Base-by-base conservation (phyloP, 1,140 invertebrate genomes). In the Hypothenemus hampei region DNA sequence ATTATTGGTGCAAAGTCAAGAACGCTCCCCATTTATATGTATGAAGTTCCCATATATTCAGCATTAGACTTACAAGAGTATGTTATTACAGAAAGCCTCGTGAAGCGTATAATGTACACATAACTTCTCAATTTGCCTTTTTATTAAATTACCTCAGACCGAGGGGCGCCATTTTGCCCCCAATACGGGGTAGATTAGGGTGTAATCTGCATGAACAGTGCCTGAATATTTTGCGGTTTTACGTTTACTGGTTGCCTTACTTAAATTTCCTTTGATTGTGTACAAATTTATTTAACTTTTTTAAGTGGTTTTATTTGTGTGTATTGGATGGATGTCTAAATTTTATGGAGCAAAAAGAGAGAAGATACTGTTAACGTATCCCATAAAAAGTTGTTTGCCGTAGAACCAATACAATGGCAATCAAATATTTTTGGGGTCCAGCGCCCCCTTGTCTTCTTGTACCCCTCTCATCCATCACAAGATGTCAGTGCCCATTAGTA, bases 401-500 rank as follows among this genome's bases (percentile, higher is more conserved):
- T 41, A 51, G 22, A 22, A 31, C 35, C 49, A 41, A 54, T 45
- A 46, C 51, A 24, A 53, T 20, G 19, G 19, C 50, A 44, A 39
- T 54, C 39, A 33, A 18, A 36, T 35, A 21, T 54, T 45, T 54
- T 54, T 54, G 24, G 41, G 33, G 21, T 21, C 31, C 29, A 21
- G 37, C 49, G 13, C 15, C 26, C 43, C 51, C 48, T 33, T 39
- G 29, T 39, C 43, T 41, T 23, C 43, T 35, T 24, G 21, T 21
- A 44, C 68, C 69, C 69, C 63, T 55, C 67, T 75, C 73, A 78
- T 77, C 76, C 75, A 78, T 78, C 76, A 78, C 76, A 66, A 70
- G 66, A 72, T 72, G 76, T 77, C 76, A 77, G 73, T 77, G 75
- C 74, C 76, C 76, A 78, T 78, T 78, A 78, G 76, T 73, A 75